phyloP scores from a whole-genome alignment of 2,113 vertebrate genomes.

The Silurus asotus region DNA sequence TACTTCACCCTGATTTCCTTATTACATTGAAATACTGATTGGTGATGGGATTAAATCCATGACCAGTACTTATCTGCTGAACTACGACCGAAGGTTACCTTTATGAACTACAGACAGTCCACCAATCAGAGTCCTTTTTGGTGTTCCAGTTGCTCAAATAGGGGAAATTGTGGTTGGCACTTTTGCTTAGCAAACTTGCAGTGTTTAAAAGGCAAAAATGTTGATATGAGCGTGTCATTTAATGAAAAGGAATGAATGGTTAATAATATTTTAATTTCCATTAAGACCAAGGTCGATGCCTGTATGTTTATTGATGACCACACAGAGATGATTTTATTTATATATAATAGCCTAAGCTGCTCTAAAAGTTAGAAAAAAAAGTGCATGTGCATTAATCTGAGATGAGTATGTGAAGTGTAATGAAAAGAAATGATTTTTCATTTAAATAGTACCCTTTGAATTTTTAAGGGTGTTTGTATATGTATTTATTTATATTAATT shows the following conservation, averaged over 20 bases:
- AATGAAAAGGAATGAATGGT: not conserved
- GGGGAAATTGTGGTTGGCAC: constrained; percentile 7
- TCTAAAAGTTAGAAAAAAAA: not conserved
- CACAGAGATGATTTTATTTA: not conserved
- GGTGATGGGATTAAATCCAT: not conserved
- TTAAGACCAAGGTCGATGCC: not conserved
- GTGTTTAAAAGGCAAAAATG: not conserved
- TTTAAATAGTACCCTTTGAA: not conserved
- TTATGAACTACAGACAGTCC: not conserved
- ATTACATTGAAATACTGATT: not conserved
- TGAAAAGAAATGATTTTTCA: not conserved
- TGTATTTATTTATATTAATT: not conserved
- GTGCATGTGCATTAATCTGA: not conserved
- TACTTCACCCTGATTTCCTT: not conserved
- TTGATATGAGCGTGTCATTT: not conserved
- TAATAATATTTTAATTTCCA: too few relatives aligned
- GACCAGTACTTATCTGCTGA: not conserved
- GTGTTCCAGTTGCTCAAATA: not conserved
- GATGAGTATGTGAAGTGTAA: not conserved
- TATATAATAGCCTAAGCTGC: not conserved
- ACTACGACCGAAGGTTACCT: not conserved
- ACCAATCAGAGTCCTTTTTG: not conserved
- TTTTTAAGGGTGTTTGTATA: not conserved
- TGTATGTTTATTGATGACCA: not conserved
- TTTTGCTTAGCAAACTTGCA: not conserved